Conservation (phyloP, 2,113 vertebrate genomes). For the Dipodomys ordii region DNA sequence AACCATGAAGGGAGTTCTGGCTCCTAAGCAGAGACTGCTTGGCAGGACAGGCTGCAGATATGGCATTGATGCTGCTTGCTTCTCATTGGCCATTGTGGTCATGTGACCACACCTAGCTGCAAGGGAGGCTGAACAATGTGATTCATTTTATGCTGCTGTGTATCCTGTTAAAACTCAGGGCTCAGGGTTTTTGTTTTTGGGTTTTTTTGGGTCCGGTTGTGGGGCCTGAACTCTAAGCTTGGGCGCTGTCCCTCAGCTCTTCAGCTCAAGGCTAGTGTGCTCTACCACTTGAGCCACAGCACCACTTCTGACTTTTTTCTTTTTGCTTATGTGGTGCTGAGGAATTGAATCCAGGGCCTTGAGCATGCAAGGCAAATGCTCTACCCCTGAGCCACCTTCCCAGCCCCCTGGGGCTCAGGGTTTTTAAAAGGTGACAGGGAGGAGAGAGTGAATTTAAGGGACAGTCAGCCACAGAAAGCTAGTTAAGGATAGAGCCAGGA, state of each 20-base stretch:
- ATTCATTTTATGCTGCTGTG: background rate
- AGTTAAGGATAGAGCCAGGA: background rate
- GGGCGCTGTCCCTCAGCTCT: no score
- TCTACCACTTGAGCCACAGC: no score
- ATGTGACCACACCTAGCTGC: background rate
- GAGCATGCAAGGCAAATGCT: no score
- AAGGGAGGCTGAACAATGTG: background rate
- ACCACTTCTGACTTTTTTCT: no score
- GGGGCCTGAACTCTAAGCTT: no score
- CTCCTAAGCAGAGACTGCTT: background rate
- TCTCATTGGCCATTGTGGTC: background rate
- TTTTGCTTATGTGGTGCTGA: no score
- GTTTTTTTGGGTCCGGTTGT: no score
- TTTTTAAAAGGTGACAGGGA: slow-evolving; percentile 18
- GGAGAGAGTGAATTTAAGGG: background rate
- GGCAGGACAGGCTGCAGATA: background rate
- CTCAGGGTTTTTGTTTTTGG: background rate
- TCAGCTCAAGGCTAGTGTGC: no score
- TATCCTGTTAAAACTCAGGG: background rate
- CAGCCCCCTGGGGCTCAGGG: background rate
- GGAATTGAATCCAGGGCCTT: no score
- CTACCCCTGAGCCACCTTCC: no score
- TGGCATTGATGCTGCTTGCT: background rate
- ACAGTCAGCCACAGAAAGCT: background rate
- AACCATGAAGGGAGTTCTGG: background rate